These are phyloP conservation scores for Hydropsyche tenuis DNA, from an alignment of 1,140 invertebrate species.

Conservation along the genomic window DNA sequence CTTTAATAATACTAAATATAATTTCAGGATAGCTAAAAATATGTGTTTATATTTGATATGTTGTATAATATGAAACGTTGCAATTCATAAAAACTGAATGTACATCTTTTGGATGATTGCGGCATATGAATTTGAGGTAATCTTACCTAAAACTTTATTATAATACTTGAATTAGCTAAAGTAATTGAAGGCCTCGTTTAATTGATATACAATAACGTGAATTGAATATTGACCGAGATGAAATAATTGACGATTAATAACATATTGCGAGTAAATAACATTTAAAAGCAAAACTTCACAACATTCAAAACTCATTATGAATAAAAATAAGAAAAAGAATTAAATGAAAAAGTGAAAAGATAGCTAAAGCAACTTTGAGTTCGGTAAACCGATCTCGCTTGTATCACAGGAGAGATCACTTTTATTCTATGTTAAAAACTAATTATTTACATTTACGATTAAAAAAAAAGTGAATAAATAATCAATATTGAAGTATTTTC, in stretches of 20 bases:
- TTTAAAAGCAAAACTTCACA: background rate
- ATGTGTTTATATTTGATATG: no score
- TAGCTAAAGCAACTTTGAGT: constrained; percentile 5
- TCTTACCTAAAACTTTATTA: background rate
- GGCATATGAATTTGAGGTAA: no score
- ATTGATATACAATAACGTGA: constrained; percentile 26
- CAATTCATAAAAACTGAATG: no score
- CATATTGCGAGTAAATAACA: background rate
- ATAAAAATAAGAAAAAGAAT: no score
- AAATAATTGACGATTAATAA: constrained; percentile 8
- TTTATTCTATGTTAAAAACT: constrained; percentile 34
- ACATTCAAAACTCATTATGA: no score
- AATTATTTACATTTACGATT: constrained; percentile 21
- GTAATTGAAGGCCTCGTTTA: constrained; percentile 35
- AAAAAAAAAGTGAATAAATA: background rate
- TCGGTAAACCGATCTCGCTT: constrained; percentile 26
- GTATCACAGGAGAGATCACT: constrained; percentile 48
- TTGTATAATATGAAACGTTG: no score
- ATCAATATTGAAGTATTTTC: constrained; percentile 13
- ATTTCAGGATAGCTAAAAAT: background rate
- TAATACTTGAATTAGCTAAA: constrained; percentile 16
- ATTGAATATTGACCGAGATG: background rate
- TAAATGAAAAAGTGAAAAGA: background rate
- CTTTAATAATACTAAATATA: background rate
- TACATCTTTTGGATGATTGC: no score